These are phyloP conservation scores for Cerceris ruficornis DNA, from an alignment of 2,888 invertebrate species.

Conservation along the genomic window DNA sequence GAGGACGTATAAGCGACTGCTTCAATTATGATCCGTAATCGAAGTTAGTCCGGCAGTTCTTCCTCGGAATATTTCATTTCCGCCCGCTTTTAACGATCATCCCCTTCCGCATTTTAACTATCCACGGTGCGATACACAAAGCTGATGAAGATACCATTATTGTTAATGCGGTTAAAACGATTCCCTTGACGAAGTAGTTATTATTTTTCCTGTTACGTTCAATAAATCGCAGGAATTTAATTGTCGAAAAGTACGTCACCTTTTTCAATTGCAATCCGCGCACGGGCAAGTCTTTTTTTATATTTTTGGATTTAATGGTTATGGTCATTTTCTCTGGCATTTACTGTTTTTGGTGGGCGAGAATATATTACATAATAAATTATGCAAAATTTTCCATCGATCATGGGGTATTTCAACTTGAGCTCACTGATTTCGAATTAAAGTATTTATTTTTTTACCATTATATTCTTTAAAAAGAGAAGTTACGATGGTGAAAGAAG, in stretches of 20 bases:
- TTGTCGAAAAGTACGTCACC: not conserved
- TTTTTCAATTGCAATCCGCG: not conserved
- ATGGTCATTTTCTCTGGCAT: too few relatives aligned
- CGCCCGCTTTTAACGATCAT: constrained; percentile 21
- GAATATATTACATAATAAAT: too few relatives aligned
- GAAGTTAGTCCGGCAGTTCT: constrained; percentile 21
- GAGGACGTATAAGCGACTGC: constrained; percentile 24
- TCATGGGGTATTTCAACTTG: too few relatives aligned
- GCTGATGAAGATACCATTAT: not conserved
- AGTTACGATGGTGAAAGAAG: too few relatives aligned
- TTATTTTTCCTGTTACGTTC: not conserved
- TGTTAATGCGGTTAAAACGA: not conserved
- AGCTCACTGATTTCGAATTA: too few relatives aligned
- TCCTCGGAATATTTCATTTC: constrained; percentile 33
- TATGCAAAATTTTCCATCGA: too few relatives aligned
- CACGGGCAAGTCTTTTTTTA: too few relatives aligned
- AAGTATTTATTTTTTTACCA: too few relatives aligned
- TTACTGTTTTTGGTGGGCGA: too few relatives aligned
- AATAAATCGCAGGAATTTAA: not conserved
- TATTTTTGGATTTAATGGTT: too few relatives aligned
- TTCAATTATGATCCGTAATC: constrained; percentile 37
- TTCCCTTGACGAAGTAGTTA: not conserved
- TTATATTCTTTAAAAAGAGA: too few relatives aligned
- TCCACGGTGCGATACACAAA: not conserved
- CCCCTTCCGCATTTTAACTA: constrained; percentile 3